These are phyloP conservation scores for Cheilosia scutellata DNA, from an alignment of 2,888 invertebrate genomes.

Conservation along the genomic window DNA sequence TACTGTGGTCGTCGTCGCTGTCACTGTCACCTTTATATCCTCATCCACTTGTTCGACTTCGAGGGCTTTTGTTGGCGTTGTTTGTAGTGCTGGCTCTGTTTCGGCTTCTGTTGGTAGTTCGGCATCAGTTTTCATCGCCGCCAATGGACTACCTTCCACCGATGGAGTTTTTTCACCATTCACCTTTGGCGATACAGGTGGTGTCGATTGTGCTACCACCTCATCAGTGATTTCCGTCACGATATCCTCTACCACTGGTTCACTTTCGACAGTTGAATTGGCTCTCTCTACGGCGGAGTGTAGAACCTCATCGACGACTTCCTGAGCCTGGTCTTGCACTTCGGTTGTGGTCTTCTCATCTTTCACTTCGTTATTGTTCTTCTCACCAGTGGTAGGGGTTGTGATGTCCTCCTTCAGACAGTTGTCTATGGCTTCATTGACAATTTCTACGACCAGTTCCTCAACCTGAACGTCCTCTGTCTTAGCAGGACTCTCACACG, in stretches of 20 bases:
- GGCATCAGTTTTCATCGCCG: slow-evolving; percentile 29
- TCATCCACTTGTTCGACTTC: slow-evolving; percentile 47
- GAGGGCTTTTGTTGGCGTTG: slow-evolving; percentile 36
- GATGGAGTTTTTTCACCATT: slow-evolving; percentile 50
- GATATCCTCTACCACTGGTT: slow-evolving; percentile 4
- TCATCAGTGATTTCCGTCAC: slow-evolving; percentile 25
- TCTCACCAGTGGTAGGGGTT: slow-evolving; percentile 78
- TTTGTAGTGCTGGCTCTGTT: slow-evolving; percentile 6
- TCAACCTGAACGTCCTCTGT: slow-evolving; percentile 73
- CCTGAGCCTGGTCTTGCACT: slow-evolving; percentile 83
- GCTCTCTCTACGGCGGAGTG: slow-evolving; percentile 85
- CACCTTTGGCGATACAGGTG: slow-evolving; percentile 39
- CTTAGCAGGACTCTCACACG: slow-evolving; percentile 61
- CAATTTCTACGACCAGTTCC: slow-evolving; percentile 80
- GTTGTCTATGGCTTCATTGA: slow-evolving; percentile 82
- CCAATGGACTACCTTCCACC: slow-evolving; percentile 24
- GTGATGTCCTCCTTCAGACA: slow-evolving; percentile 78
- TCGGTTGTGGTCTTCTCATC: slow-evolving; percentile 69
- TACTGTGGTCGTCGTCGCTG: slow-evolving; percentile 10
- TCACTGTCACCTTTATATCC: not conserved
- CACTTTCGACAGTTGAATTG: slow-evolving; percentile 3
- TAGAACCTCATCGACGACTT: slow-evolving; percentile 85
- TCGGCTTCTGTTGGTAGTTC: slow-evolving; percentile 19
- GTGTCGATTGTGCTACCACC: slow-evolving; percentile 1
- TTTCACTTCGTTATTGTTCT: slow-evolving; percentile 74